Evolutionary conservation across 2,888 invertebrate species (phyloP).

Genomic region (Athalia rosae): DNA sequence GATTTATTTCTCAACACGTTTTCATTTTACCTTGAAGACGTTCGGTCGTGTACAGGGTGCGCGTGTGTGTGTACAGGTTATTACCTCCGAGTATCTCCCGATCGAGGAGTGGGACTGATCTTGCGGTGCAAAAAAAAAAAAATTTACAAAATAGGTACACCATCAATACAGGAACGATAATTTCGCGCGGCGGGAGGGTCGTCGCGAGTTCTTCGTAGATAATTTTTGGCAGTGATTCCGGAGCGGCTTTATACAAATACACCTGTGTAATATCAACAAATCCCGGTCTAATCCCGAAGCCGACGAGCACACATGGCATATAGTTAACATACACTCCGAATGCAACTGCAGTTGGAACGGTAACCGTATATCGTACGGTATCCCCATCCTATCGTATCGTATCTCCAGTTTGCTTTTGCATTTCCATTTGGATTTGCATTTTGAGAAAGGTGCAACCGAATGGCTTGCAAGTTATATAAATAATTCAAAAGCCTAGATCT

Average conservation of each 20-base stretch:
- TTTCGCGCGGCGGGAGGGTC: too few species aligned
- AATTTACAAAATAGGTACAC: too few species aligned
- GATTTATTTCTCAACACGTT: slow-evolving; percentile 26
- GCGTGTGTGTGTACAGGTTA: neutral
- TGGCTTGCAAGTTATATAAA: slow-evolving; percentile 27
- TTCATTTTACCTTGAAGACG: neutral
- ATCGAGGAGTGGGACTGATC: neutral
- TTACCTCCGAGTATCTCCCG: neutral
- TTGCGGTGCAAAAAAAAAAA: too few species aligned
- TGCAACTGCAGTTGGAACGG: neutral
- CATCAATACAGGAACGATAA: too few species aligned
- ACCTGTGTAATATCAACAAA: neutral
- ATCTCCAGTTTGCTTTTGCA: neutral
- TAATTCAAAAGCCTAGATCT: slow-evolving; percentile 60
- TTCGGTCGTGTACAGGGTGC: neutral
- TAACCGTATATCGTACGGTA: slow-evolving; percentile 18
- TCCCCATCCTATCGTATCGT: neutral
- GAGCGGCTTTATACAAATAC: too few species aligned
- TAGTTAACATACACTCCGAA: neutral
- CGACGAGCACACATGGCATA: neutral
- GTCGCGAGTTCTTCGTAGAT: too few species aligned
- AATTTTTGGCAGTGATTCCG: too few species aligned
- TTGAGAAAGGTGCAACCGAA: slow-evolving; percentile 32
- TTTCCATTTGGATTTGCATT: slow-evolving; percentile 31
- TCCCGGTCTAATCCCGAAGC: slow-evolving; percentile 6